phyloP scores from a whole-genome alignment of 2,888 invertebrate genomes.

The Lapara coniferarum region DNA sequence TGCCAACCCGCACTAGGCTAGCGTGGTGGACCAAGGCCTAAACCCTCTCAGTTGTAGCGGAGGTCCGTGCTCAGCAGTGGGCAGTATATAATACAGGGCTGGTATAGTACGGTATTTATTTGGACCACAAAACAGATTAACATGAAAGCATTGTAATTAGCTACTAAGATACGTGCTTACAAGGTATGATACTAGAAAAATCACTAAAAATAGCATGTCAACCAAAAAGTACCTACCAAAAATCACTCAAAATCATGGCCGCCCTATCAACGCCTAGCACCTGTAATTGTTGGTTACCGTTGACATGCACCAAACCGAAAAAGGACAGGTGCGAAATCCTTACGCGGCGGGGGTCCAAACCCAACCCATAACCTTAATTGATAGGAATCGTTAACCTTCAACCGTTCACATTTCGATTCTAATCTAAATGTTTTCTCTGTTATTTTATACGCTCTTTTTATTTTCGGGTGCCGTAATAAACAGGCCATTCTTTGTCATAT shows the following conservation, averaged over 20 bases:
- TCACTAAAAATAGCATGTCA: too few relatives aligned
- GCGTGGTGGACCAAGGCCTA: too few relatives aligned
- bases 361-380: conserved; percentile 82
- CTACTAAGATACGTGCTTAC: too few relatives aligned
- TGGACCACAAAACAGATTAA: too few relatives aligned
- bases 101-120: too few relatives aligned
- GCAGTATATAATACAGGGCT: too few relatives aligned
- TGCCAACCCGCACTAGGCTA: too few relatives aligned
- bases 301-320: conserved; percentile 65
- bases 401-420: conserved; percentile 76
- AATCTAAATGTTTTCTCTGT: conserved; percentile 73
- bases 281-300: conserved; percentile 71
- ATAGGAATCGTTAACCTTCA: conserved; percentile 83
- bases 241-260: conserved; percentile 38
- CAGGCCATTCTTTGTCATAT: conserved; percentile 80
- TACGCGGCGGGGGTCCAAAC: conserved; percentile 73
- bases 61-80: too few relatives aligned
- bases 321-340: conserved; percentile 79
- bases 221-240: neutral
- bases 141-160: too few relatives aligned
- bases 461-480: conserved; percentile 82
- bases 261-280: conserved; percentile 62
- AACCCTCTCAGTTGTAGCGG: too few relatives aligned
- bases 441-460: conserved; percentile 78
- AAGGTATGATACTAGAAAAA: too few relatives aligned